Percentiles rank a stretch among this genome's conserved stretches.
Conservation (phyloP, 2,888 invertebrate genomes). For the Bembecia ichneumoniformis region DNA sequence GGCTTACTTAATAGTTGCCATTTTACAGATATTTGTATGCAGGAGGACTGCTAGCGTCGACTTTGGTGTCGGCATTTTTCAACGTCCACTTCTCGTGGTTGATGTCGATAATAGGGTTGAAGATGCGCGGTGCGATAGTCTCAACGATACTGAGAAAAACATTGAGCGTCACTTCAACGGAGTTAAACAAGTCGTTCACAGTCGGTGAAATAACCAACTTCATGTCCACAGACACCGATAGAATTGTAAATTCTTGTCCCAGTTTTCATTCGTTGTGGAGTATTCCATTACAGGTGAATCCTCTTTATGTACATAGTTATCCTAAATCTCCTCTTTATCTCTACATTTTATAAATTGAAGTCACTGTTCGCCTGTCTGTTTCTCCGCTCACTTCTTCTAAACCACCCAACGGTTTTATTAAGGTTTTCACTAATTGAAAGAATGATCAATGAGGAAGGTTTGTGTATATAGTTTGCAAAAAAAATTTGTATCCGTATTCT, state of each 20-base stretch:
- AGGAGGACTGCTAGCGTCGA: constrained; percentile 57
- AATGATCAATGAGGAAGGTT: too few species aligned
- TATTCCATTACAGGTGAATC: constrained; percentile 86
- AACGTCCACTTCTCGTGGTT: constrained; percentile 92
- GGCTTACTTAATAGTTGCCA: too few species aligned
- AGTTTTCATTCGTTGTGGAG: constrained; percentile 98
- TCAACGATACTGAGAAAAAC: constrained; percentile 77
- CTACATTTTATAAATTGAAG: too few species aligned
- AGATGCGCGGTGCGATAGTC: constrained; percentile 88
- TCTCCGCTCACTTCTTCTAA: too few species aligned
- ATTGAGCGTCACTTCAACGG: constrained; percentile 60
- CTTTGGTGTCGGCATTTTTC: constrained; percentile 76
- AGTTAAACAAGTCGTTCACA: constrained; percentile 54
- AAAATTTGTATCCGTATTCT: too few species aligned
- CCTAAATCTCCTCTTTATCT: too few species aligned
- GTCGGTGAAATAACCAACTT: constrained; percentile 95
- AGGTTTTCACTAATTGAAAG: too few species aligned
- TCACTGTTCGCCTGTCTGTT: too few species aligned
- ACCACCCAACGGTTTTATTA: too few species aligned
- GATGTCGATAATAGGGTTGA: constrained; percentile 86
- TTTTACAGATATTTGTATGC: constrained; percentile 56
- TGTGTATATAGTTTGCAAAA: too few species aligned
- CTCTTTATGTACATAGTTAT: neutral
- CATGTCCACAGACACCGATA: constrained; percentile 96
- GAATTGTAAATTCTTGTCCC: constrained; percentile 95